Conservation (phyloP, 1,140 invertebrate genomes). For the Myzus persicae region DNA sequence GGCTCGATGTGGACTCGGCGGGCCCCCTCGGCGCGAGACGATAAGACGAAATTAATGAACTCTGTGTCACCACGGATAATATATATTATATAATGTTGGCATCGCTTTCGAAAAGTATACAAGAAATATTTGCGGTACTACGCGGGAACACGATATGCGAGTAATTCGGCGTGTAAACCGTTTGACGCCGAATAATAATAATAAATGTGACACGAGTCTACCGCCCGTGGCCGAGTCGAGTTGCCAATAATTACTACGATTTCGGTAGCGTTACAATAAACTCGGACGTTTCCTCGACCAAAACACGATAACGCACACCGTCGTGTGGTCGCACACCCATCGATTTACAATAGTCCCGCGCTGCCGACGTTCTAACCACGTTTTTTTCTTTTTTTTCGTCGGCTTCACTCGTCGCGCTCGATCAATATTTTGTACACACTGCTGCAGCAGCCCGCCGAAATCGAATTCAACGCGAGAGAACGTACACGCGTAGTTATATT, state of each 20-base stretch:
- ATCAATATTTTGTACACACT: neutral
- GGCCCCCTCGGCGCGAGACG: neutral
- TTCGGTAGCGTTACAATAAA: too few species aligned
- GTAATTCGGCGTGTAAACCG: too few species aligned
- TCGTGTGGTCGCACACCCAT: neutral
- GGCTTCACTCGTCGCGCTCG: neutral
- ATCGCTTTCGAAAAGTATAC: neutral
- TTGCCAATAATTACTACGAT: too few species aligned
- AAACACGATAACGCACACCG: neutral
- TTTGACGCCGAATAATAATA: neutral
- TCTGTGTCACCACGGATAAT: neutral
- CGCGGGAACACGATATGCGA: neutral
- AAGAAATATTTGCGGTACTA: neutral
- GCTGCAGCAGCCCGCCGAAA: neutral
- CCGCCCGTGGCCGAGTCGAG: too few species aligned
- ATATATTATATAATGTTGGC: neutral
- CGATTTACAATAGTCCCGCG: neutral
- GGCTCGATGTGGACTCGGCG: neutral
- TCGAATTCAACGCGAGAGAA: neutral
- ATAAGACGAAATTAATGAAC: conserved; percentile 41
- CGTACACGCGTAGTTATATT: too few species aligned
- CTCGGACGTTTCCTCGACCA: neutral
- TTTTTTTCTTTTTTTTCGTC: neutral
- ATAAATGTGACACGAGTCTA: too few species aligned
- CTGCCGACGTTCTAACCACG: neutral